Evolutionary conservation across 2,113 vertebrate genomes (phyloP).

Genomic region (Sphaerodactylus townsendi): DNA sequence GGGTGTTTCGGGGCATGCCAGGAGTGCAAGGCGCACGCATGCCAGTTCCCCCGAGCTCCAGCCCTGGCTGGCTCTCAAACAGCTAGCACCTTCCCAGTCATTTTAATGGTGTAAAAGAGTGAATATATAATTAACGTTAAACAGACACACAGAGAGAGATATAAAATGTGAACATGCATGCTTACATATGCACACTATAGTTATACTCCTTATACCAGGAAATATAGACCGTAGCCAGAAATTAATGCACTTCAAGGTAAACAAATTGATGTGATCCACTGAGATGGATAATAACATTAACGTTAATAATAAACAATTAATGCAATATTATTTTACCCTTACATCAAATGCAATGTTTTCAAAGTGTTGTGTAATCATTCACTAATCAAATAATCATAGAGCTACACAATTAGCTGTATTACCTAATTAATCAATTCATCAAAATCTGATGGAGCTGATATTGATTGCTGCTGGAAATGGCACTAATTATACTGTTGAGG

Average conservation of each 20-base stretch:
- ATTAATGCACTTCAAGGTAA: background rate
- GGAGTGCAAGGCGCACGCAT: too few species aligned
- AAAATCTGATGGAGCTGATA: slow-evolving; percentile 45
- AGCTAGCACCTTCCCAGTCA: background rate
- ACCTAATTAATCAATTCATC: slow-evolving; percentile 58
- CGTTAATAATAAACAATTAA: slow-evolving; percentile 13
- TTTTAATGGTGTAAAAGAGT: background rate
- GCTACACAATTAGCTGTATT: slow-evolving; percentile 49
- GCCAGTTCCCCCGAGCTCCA: too few species aligned
- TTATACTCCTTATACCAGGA: background rate
- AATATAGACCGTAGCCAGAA: background rate
- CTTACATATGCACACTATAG: background rate
- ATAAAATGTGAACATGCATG: background rate
- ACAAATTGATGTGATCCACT: slow-evolving; percentile 9
- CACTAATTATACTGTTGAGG: slow-evolving; percentile 29
- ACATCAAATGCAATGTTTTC: background rate
- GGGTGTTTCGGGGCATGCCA: too few species aligned
- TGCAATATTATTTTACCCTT: slow-evolving; percentile 26
- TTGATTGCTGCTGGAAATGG: slow-evolving; percentile 37
- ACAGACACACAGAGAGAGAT: background rate
- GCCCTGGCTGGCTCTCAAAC: background rate
- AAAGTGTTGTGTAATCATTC: slow-evolving; percentile 29
- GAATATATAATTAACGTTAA: background rate
- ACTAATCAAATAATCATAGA: slow-evolving; percentile 47
- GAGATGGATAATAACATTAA: background rate